Conservation (phyloP, 1,140 invertebrate genomes). For the Protaetia brevitarsis region DNA sequence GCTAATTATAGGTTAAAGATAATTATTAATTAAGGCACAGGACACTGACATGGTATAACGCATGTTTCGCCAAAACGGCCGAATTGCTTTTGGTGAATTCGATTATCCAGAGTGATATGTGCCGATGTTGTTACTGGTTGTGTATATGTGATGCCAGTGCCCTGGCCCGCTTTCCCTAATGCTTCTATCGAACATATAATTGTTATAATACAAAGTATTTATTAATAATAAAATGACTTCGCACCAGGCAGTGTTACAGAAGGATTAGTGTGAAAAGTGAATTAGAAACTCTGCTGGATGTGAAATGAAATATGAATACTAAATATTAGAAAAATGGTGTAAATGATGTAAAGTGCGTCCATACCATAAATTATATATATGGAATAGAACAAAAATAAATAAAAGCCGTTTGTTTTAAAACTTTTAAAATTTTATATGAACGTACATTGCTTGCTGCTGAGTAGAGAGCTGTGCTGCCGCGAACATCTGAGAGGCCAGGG, state of each 20-base stretch:
- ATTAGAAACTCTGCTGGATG: no score
- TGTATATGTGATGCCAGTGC: slow-evolving; percentile 65
- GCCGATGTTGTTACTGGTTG: background rate
- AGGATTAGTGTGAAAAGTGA: no score
- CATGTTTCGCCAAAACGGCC: slow-evolving; percentile 26
- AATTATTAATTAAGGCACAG: slow-evolving; percentile 52
- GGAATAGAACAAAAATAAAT: slow-evolving; percentile 12
- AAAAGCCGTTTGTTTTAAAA: slow-evolving; percentile 14
- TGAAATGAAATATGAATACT: no score
- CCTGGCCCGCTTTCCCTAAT: slow-evolving; percentile 56
- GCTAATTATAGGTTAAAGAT: slow-evolving; percentile 17
- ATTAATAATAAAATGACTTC: no score
- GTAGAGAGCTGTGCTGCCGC: slow-evolving; percentile 84
- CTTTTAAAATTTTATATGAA: slow-evolving; percentile 41
- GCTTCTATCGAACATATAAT: no score
- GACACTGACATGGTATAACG: slow-evolving; percentile 70
- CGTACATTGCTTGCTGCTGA: slow-evolving; percentile 88
- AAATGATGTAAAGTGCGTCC: no score
- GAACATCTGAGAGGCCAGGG: slow-evolving; percentile 93
- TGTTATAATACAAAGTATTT: background rate
- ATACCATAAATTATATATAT: background rate
- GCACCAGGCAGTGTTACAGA: no score
- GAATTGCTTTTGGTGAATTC: slow-evolving; percentile 7
- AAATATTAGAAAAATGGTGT: no score
- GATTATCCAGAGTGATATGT: no score